These are phyloP conservation scores for Nothobranchius furzeri DNA, from an alignment of 2,113 vertebrate genomes.

Conservation along the genomic window DNA sequence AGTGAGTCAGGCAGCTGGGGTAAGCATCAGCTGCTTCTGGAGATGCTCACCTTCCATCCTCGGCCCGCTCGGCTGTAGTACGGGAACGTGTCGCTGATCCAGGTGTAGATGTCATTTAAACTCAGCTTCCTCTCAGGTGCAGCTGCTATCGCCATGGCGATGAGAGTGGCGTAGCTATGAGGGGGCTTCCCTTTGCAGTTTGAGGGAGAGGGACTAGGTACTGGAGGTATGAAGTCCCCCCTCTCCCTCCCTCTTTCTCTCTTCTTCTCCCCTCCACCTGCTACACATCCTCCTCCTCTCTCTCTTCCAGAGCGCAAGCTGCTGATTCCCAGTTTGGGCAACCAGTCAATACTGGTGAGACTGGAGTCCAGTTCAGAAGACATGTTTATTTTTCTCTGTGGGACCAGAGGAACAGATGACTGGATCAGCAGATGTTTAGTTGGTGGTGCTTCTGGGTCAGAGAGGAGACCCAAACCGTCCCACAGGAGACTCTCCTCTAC, in stretches of 20 bases:
- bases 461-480: neutral
- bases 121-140: conserved; percentile 93
- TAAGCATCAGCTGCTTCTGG: too few species aligned
- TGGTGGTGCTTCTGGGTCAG: neutral
- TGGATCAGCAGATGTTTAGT: conserved; percentile 10
- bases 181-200: conserved; percentile 92
- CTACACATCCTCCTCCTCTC: conserved; percentile 77
- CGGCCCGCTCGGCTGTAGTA: conserved; percentile 93
- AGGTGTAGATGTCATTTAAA: conserved; percentile 96
- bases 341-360: conserved; percentile 98
- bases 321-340: conserved; percentile 87
- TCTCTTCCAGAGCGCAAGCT: conserved; percentile 91
- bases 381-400: conserved; percentile 74
- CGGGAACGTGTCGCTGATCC: conserved; percentile 96
- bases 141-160: conserved; percentile 93
- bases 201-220: conserved; percentile 75
- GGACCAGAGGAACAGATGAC: conserved; percentile 30
- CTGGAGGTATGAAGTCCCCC: conserved; percentile 71
- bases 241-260: conserved; percentile 80
- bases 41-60: conserved; percentile 89
- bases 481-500: conserved; percentile 7
- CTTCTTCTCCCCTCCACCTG: conserved; percentile 81
- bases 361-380: conserved; percentile 95
- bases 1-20: neutral
- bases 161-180: conserved; percentile 96